Conservation (phyloP, 2,888 invertebrate genomes). For the Lagria hirta region DNA sequence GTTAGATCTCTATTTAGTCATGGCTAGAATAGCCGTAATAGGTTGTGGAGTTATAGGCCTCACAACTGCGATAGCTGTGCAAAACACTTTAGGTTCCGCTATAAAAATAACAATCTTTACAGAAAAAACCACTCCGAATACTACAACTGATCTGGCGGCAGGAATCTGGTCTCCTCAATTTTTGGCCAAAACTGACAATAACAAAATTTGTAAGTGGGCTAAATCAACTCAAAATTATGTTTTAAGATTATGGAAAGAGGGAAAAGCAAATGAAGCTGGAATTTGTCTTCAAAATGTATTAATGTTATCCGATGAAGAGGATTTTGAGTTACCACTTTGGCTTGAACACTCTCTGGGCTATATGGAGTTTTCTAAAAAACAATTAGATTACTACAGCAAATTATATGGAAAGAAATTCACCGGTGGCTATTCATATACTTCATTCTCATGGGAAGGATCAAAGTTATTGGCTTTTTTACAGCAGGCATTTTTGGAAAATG, state of each 20-base stretch:
- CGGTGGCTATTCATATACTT: constrained; percentile 65
- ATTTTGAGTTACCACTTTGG: constrained; percentile 52
- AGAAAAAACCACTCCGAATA: constrained; percentile 68
- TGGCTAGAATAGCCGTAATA: constrained; percentile 56
- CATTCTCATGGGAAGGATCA: constrained; percentile 68
- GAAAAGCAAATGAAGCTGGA: constrained; percentile 42
- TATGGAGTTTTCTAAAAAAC: constrained; percentile 40
- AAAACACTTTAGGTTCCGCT: constrained; percentile 58
- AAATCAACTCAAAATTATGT: constrained; percentile 61
- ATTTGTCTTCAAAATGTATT: constrained; percentile 35
- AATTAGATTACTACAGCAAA: constrained; percentile 49
- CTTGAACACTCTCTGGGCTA: constrained; percentile 54
- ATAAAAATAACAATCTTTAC: constrained; percentile 65
- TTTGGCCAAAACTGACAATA: constrained; percentile 59
- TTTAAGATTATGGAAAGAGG: constrained; percentile 63
- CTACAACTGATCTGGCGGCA: constrained; percentile 77
- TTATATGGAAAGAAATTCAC: constrained; percentile 51
- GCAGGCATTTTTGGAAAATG: constrained; percentile 60
- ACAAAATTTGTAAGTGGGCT: constrained; percentile 65
- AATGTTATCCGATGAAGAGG: constrained; percentile 41
- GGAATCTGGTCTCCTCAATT: constrained; percentile 75
- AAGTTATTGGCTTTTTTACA: constrained; percentile 68
- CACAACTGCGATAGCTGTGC: constrained; percentile 67
- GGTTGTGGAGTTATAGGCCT: constrained; percentile 77
- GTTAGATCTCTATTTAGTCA: too few relatives aligned